phyloP scores from a whole-genome alignment of 2,797 vertebrate genomes.

The Gallinago solitaria region DNA sequence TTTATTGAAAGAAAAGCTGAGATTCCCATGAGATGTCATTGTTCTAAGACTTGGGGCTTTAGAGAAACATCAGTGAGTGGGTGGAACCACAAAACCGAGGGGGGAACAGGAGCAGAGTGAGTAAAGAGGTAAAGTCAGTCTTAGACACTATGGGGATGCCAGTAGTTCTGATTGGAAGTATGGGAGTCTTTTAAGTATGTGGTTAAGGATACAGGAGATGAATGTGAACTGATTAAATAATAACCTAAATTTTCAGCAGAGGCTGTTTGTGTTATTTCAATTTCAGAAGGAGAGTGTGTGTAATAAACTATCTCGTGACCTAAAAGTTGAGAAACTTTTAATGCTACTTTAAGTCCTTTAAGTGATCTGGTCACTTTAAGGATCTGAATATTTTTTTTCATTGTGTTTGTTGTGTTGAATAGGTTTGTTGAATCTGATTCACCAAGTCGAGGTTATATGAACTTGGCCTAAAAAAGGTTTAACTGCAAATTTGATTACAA shows the following conservation, averaged over 20 bases:
- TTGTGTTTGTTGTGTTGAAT: neutral
- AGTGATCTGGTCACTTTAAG: neutral
- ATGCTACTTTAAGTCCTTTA: too few relatives aligned
- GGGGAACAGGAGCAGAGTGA: neutral
- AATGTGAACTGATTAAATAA: neutral
- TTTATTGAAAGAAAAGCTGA: neutral
- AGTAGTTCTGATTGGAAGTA: neutral
- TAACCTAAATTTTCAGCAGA: neutral
- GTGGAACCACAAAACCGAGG: neutral
- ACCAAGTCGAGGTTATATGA: neutral
- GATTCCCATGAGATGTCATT: neutral
- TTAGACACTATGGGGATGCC: neutral
- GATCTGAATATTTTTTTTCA: neutral
- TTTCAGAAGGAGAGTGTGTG: neutral
- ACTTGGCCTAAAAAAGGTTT: neutral
- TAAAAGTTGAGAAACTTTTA: too few relatives aligned
- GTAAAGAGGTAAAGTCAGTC: neutral
- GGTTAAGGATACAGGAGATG: neutral
- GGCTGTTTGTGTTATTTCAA: neutral
- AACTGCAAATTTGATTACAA: neutral
- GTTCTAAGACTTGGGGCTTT: neutral
- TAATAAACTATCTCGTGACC: neutral
- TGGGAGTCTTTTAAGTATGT: rapidly evolving
- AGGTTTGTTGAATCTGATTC: neutral
- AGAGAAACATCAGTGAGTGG: neutral